A percentile compares a stretch with the other conserved stretches of the same genome.
Evolutionary conservation across 2,888 invertebrate genomes (phyloP).

Genomic region (Agriopis leucophaearia): DNA sequence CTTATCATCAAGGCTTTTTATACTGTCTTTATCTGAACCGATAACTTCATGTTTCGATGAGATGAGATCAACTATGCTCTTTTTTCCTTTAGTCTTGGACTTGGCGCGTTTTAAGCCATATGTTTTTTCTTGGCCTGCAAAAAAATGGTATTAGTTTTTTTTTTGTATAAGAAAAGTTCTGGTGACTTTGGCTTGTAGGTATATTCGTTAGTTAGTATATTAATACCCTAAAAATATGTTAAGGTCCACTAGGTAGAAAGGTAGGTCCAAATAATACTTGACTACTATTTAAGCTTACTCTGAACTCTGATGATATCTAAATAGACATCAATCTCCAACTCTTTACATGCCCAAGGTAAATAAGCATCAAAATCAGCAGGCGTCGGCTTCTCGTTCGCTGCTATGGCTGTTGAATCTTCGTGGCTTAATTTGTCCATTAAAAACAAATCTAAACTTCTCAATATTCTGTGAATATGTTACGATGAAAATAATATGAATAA

Average conservation of each 20-base stretch:
- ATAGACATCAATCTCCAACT: neutral
- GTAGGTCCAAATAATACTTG: no score
- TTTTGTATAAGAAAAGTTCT: no score
- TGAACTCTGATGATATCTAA: neutral
- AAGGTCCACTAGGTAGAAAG: no score
- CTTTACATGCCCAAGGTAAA: slow-evolving; percentile 2
- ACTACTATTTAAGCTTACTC: neutral
- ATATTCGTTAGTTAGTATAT: no score
- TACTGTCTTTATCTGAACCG: neutral
- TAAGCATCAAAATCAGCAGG: neutral
- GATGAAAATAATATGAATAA: no score
- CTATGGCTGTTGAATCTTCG: neutral
- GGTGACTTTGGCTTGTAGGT: no score
- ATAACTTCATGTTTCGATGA: neutral
- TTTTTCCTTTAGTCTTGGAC: neutral
- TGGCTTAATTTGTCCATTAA: neutral
- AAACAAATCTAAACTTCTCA: neutral
- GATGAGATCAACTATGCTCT: neutral
- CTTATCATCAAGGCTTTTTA: neutral
- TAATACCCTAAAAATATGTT: no score
- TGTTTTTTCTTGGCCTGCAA: neutral
- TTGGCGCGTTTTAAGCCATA: neutral
- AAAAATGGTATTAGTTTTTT: neutral
- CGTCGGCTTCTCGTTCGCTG: no score
- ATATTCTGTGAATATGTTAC: neutral